Conservation (phyloP, 2,113 vertebrate genomes). For the Malurus melanocephalus region DNA sequence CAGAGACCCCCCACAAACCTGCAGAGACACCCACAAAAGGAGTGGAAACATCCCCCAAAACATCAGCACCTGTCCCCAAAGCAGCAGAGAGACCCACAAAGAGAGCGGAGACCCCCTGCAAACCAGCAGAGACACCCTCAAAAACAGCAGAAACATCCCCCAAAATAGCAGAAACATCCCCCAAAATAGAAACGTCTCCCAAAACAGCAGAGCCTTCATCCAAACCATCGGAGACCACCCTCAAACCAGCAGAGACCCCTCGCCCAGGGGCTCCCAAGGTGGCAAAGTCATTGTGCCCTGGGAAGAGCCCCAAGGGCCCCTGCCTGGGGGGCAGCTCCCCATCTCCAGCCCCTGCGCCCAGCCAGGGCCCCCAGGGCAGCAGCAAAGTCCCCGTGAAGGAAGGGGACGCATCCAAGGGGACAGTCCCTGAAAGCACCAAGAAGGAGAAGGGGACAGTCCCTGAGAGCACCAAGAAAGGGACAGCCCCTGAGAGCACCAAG, state of each 20-base stretch:
- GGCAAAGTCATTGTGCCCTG: background rate
- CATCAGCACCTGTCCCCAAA: background rate
- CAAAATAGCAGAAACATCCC: fast-evolving
- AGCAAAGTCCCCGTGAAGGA: background rate
- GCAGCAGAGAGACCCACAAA: fast-evolving
- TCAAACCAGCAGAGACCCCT: background rate
- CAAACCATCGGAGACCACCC: background rate
- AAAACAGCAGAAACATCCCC: too few relatives aligned
- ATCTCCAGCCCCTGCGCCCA: background rate
- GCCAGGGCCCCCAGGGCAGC: background rate
- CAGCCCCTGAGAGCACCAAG: too few relatives aligned
- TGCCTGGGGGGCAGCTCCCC: background rate
- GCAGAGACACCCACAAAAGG: background rate
- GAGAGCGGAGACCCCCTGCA: fast-evolving
- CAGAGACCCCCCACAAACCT: background rate
- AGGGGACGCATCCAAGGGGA: background rate
- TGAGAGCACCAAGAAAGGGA: background rate
- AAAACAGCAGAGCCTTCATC: background rate
- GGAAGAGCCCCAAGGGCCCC: background rate
- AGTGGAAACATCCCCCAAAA: background rate
- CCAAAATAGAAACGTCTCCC: background rate
- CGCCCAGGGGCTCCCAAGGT: background rate
- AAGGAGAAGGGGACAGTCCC: background rate
- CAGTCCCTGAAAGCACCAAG: too few relatives aligned
- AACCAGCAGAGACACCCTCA: background rate